Base-by-base conservation (phyloP, 2,888 invertebrate genomes). In the Leucozona laternaria region DNA sequence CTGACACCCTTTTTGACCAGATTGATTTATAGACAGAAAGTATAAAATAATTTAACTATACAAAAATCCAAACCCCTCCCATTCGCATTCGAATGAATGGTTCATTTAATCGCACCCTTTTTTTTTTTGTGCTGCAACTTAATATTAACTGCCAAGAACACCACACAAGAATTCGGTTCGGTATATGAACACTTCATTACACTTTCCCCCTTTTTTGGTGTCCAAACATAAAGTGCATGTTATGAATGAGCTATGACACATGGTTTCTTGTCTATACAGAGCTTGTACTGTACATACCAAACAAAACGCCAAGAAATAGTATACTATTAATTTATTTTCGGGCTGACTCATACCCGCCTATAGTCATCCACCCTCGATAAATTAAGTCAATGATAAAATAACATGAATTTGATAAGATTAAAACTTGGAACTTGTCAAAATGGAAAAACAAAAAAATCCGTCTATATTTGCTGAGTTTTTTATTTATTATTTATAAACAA, bases 71-170 rank as follows among this genome's bases (percentile, higher is more conserved):
- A 70, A 50, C 53, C 55, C 68, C 55, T 20, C 53, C 43, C 25
- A 28, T 28, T 1, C 8, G 4, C 17, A 31, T 8, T 28, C 17
- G 62, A 62, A 66, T 57, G 64, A 64, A 68, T 62, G 60, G 68
- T 60, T 62, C 75, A 68, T 45, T 73, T 40, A 68, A 55, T 83
- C 68, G 68, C 78, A 83, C 83, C 83, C 83, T 73, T 83, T 78
- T 43, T 64, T 6, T 8, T 6, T 31, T 31, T 31, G 2, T 11
- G 2, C 40, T 79, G 66, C 78, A 73, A 78, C 25, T 66, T 70
- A 48, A 45, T 55, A 48, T 55, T 15, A 40, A 60, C 50, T 34
- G 34, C 25, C 62, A 53, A 75, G 31, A 43, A 72, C 34, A 72
- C 79, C 73, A 58, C 68, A 53, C 68, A 72, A 62, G 17, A 58